Evolutionary conservation across 2,888 invertebrate genomes (phyloP), one percentile per base, ranked within the genome.

Genomic region (Cephus spinipes): DNA sequence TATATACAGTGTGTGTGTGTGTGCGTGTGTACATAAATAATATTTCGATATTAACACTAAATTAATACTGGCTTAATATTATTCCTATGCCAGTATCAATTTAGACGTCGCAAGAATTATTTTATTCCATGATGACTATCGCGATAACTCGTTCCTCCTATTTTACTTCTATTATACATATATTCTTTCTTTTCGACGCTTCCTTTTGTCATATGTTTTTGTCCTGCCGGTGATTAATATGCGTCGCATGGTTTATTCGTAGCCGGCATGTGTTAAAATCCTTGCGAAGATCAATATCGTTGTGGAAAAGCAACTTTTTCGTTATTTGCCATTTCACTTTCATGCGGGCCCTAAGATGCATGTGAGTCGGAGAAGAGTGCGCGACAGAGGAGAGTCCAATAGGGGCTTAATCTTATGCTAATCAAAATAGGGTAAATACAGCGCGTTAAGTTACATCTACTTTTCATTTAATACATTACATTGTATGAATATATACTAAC

Each of bases 301-400:
- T 2, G 23, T 55, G 23, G 23, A 55, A 55, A 55, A 23, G 55
- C 55, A 23, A 23, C 9, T 55, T 23, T 55, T 55, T 55, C 9
- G 23, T 55, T 9, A 55, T 55, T 55, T 55, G 23, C 55, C 55
- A 15, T 55, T 55, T 55, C 55, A 55, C 55, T 55, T 74, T 80
- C 73, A 87, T 87, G 84, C 88, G 86, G 88, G 88, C 84, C 83
- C 84, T 85, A 85, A 86, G 85, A 84, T 84, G 85, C 85, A 84
- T 82, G 76, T 23, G 79, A 80, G 75, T 77, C 34, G 23, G 55
- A 55, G 23, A 55, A 23, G 23, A 55, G 23, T 55, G 23, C 2
- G 9, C 23, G 23, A 55, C 9, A 23, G 23, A 55, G 55, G 23
- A 55, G 23, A 55, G 55, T 55, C 23, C 23, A 9, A 55, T 55